Conservation (phyloP, 1,140 invertebrate genomes). For the Ericerus pela region DNA sequence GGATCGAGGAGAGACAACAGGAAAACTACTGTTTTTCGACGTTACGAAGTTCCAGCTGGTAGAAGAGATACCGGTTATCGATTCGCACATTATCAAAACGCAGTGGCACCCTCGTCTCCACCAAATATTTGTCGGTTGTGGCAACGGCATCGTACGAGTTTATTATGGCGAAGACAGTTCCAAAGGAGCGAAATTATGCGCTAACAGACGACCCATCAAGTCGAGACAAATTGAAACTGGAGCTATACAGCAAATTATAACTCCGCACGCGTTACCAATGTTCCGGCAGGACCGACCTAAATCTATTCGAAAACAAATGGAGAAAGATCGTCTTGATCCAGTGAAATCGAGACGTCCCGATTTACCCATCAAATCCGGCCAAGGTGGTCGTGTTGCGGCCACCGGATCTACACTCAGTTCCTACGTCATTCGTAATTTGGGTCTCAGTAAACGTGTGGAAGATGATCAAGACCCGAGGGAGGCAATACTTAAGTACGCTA, state of each 20-base stretch:
- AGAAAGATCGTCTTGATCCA: conserved; percentile 81
- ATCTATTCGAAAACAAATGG: conserved; percentile 78
- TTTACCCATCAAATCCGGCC: conserved; percentile 82
- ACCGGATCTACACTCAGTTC: conserved; percentile 93
- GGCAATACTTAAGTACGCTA: conserved; percentile 91
- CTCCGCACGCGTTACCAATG: conserved; percentile 87
- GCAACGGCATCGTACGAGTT: conserved; percentile 77
- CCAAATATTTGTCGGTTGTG: conserved; percentile 85
- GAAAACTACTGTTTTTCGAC: conserved; percentile 69
- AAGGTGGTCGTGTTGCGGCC: conserved; percentile 82
- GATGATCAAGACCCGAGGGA: conserved; percentile 93
- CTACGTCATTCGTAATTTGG: conserved; percentile 91
- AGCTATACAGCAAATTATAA: conserved; percentile 86
- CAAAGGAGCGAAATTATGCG: conserved; percentile 81
- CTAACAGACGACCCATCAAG: conserved; percentile 62
- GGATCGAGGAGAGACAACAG: conserved; percentile 48
- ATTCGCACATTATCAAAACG: conserved; percentile 73
- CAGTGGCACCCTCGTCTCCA: conserved; percentile 95
- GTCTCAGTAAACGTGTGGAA: conserved; percentile 80
- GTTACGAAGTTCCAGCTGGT: conserved; percentile 59
- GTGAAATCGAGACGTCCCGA: conserved; percentile 87
- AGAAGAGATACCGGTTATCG: conserved; percentile 53
- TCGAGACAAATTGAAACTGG: conserved; percentile 71
- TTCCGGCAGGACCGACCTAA: conserved; percentile 85
- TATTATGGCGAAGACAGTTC: conserved; percentile 82